Evolutionary conservation across 2,888 invertebrate species (phyloP).

Genomic region (Chrysolina haemoptera): DNA sequence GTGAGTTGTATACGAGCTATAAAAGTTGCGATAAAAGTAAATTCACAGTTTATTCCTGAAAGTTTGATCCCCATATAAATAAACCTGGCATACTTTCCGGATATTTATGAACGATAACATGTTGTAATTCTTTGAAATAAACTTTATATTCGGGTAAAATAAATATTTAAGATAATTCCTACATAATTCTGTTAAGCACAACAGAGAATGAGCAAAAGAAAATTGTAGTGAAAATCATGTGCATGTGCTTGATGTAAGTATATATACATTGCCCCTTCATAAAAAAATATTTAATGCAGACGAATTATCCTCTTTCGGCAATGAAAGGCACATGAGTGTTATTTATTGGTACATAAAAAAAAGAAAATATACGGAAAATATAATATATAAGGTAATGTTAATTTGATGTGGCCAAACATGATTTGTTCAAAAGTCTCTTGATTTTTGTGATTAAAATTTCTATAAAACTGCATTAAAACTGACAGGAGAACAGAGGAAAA

Average conservation of each 20-base stretch:
- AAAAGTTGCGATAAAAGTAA: slow-evolving; percentile 55
- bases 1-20: slow-evolving; percentile 39
- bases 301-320: too few relatives aligned
- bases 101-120: slow-evolving; percentile 16
- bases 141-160: slow-evolving; percentile 15
- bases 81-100: slow-evolving; percentile 39
- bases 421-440: too few relatives aligned
- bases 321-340: too few relatives aligned
- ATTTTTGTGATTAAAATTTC: too few relatives aligned
- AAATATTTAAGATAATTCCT: slow-evolving; percentile 10
- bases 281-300: too few relatives aligned
- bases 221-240: not conserved
- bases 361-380: too few relatives aligned
- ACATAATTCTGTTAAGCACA: not conserved
- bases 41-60: slow-evolving; percentile 56
- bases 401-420: too few relatives aligned
- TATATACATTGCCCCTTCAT: not conserved
- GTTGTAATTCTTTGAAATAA: slow-evolving; percentile 20
- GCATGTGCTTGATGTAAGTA: not conserved
- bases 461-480: too few relatives aligned
- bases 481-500: too few relatives aligned
- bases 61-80: slow-evolving; percentile 46
- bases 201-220: not conserved
- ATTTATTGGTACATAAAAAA: too few relatives aligned
- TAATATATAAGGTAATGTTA: too few relatives aligned